These are phyloP conservation scores for Palythoa grandiflora DNA, from an alignment of 92 coral and sea anemone species.

Conservation along the genomic window DNA sequence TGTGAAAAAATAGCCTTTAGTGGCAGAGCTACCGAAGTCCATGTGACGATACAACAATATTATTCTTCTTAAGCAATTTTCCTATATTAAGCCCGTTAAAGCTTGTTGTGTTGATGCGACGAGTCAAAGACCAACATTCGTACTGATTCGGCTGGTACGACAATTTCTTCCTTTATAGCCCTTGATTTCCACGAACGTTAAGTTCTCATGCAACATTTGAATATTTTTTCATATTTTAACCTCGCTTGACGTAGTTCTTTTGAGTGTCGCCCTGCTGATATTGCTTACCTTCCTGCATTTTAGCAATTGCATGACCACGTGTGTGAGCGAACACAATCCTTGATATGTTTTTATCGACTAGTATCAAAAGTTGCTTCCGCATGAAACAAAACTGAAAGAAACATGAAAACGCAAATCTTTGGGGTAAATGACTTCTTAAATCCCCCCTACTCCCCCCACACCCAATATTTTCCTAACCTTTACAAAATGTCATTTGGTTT, in stretches of 20 bases:
- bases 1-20: constrained; percentile 23
- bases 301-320: background rate
- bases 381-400: background rate
- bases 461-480: background rate
- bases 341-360: background rate
- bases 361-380: constrained; percentile 2
- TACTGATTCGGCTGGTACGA: background rate
- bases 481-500: background rate
- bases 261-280: background rate
- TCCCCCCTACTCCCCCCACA: background rate
- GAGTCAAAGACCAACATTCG: background rate
- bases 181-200: background rate
- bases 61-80: background rate
- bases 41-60: constrained; percentile 10
- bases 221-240: constrained; percentile 44
- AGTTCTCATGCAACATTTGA: background rate
- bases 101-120: background rate
- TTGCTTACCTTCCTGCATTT: background rate
- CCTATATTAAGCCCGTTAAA: background rate
- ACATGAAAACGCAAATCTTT: background rate
- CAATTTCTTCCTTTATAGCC: constrained; percentile 11
- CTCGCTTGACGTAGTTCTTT: constrained; percentile 22
- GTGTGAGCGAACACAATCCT: background rate
- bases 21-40: background rate
- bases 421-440: background rate